Conservation (phyloP, 2,113 vertebrate species). For the Triplophysa rosa region DNA sequence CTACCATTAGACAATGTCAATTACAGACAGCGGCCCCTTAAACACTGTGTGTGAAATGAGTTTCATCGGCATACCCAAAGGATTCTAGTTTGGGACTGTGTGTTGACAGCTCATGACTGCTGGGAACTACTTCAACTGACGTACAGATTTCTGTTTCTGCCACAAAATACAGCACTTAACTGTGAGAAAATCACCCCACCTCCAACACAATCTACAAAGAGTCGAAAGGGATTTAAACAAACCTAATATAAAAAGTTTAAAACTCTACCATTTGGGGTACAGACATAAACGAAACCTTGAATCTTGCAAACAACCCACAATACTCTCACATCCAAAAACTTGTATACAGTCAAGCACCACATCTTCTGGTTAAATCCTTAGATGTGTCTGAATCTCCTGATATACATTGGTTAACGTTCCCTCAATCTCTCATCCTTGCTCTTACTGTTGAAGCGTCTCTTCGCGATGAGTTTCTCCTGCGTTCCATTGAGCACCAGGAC, state of each 20-base stretch:
- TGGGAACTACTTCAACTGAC: neutral
- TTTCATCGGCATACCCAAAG: slow-evolving; percentile 22
- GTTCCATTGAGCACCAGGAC: slow-evolving; percentile 83
- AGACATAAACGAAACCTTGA: too few species aligned
- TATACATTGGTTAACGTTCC: neutral
- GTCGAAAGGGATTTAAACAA: neutral
- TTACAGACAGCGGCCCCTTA: slow-evolving; percentile 33
- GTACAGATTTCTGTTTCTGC: neutral
- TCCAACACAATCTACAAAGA: neutral
- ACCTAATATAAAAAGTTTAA: too few species aligned
- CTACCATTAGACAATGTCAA: slow-evolving; percentile 32
- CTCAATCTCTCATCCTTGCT: neutral
- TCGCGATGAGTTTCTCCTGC: slow-evolving; percentile 81
- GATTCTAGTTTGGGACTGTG: neutral
- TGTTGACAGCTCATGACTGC: slow-evolving; percentile 20
- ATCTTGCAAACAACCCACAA: too few species aligned
- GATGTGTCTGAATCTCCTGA: neutral
- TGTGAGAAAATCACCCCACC: too few species aligned
- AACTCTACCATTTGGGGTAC: too few species aligned
- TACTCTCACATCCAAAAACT: too few species aligned
- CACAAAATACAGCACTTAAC: neutral
- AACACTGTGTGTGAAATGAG: slow-evolving; percentile 19
- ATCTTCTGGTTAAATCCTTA: too few species aligned
- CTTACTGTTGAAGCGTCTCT: slow-evolving; percentile 90
- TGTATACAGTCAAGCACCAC: too few species aligned